These are phyloP conservation scores for Cydia pomonella DNA, from an alignment of 1,140 invertebrate genomes.

Conservation along the genomic window DNA sequence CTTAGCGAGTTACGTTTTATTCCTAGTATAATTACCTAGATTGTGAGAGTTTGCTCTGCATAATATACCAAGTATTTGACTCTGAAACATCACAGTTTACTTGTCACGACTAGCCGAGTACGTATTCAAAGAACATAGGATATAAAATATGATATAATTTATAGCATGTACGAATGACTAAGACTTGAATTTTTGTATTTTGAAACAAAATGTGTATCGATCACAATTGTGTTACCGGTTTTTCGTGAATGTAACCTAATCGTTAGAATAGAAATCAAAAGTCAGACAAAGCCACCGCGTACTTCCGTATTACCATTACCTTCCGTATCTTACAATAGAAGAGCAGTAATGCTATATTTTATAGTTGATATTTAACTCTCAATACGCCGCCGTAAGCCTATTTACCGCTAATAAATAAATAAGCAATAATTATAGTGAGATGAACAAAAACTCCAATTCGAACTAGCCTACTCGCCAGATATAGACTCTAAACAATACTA, in stretches of 20 bases:
- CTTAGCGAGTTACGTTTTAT: not conserved
- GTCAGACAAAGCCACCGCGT: conserved; percentile 10
- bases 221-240: conserved; percentile 30
- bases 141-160: conserved; percentile 25
- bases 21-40: conserved; percentile 25
- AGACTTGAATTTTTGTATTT: not conserved
- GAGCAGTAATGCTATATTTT: conserved; percentile 31
- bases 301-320: conserved; percentile 22
- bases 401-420: conserved; percentile 25
- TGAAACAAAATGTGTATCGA: not conserved
- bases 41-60: conserved; percentile 10
- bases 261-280: conserved; percentile 18
- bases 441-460: conserved; percentile 23
- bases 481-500: conserved; percentile 21
- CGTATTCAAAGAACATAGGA: conserved; percentile 18
- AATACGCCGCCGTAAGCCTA: conserved; percentile 16
- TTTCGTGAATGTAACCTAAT: not conserved
- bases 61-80: conserved; percentile 24
- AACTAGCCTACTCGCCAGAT: conserved; percentile 28
- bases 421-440: conserved; percentile 26
- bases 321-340: conserved; percentile 1
- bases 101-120: conserved; percentile 19
- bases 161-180: conserved; percentile 16
- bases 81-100: conserved; percentile 15
- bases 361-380: conserved; percentile 10